Conservation (phyloP, 2,888 invertebrate genomes). For the Lymantria monacha region DNA sequence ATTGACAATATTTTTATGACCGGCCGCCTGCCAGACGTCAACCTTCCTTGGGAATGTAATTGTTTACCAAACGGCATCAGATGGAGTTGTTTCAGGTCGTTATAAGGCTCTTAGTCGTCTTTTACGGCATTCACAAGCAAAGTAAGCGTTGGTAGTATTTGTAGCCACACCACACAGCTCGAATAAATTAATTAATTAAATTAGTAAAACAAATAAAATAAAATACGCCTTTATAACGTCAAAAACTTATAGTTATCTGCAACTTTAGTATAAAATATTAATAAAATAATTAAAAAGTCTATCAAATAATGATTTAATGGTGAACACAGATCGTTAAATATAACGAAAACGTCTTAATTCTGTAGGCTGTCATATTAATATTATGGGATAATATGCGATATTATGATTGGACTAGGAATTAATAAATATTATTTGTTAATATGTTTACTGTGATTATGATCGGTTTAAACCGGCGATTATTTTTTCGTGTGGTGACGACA, state of each 20-base stretch:
- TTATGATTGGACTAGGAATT: slow-evolving; percentile 25
- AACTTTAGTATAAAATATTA: slow-evolving; percentile 14
- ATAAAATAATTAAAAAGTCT: slow-evolving; percentile 22
- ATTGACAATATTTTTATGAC: no score
- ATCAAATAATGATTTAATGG: slow-evolving; percentile 25
- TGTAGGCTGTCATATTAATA: slow-evolving; percentile 19
- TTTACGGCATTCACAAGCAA: no score
- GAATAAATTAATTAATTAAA: no score
- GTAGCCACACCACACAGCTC: no score
- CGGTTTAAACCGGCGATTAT: slow-evolving; percentile 9
- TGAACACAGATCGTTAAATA: slow-evolving; percentile 25
- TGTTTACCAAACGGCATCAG: no score
- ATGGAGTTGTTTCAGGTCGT: no score
- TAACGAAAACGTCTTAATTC: slow-evolving; percentile 32
- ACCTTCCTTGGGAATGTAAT: no score
- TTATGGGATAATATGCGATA: slow-evolving; percentile 6
- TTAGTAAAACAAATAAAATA: not conserved
- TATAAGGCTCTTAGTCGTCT: no score
- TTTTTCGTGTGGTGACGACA: not conserved
- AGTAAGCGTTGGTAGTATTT: not conserved
- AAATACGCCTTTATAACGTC: slow-evolving; percentile 1
- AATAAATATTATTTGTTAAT: slow-evolving; percentile 21
- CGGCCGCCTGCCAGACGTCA: no score
- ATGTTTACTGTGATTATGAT: slow-evolving; percentile 7
- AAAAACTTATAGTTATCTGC: slow-evolving; percentile 2